Base-by-base conservation (phyloP, 1,140 invertebrate genomes). In the Helicoverpa armigera region DNA sequence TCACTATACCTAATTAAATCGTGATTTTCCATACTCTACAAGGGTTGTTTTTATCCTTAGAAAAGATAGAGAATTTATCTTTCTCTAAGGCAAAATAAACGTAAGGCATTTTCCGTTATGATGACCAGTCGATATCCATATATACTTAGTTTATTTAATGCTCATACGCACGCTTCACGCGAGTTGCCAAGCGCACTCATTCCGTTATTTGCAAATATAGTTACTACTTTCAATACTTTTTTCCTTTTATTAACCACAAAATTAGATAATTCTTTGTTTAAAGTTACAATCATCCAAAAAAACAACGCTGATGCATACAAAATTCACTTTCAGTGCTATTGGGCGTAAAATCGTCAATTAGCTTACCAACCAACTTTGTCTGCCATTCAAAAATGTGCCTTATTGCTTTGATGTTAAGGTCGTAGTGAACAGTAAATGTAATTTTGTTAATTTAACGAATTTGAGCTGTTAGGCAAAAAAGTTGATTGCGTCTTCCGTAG, bases 271-370 rank as follows among this genome's bases (percentile, higher is more conserved):
- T 23, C 23, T 23, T 23, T 13, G 29, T 7, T 35, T 35, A 11
- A 29, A 63, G n/a, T 65, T 43, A 65, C 61, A 43, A 31, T n/a
- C 43, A 29, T 31, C 2, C 11, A 29, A 65, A n/a, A 43, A 43
- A 35, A 65, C 23, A 65, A 10, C 31, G 29, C 13, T 65, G 61
- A 43, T 65, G 31, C 61, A 65, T 65, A 16, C 29, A 65, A 65
- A 65, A 65, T 65, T 65, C 35, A 65, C 61, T 65, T 65, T 43
- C 61, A 65, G 61, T 43, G 31, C 10, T 65, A 14, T 65, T 65
- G 13, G 31, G 61, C 61, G 61, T 65, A 65, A 65, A 65, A 65
- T 65, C 31, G 31, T 14, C 61, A 65, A 14, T 65, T 43, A 43
- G 31, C n/a, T 43, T 43, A 43, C 35, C 7, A 43, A 43, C 5